Percentiles rank a stretch among this genome's conserved stretches.
Evolutionary conservation across 1,140 invertebrate species (phyloP).

Genomic region (Temnothorax curvispinosus): DNA sequence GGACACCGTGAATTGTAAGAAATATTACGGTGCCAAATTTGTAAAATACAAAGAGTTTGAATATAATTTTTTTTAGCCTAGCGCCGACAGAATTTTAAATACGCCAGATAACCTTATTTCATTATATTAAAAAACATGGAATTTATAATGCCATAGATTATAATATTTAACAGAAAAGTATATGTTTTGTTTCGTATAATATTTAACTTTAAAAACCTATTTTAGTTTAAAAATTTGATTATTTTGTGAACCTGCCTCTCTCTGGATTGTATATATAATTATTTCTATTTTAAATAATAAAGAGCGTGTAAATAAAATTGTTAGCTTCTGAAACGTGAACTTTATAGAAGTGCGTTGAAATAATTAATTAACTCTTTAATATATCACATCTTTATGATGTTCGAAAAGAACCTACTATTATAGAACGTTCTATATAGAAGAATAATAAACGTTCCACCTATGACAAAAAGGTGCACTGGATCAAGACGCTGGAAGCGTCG

Average conservation of each 20-base stretch:
- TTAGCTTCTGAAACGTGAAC: background rate
- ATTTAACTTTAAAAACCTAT: background rate
- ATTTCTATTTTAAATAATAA: background rate
- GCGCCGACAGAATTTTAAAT: background rate
- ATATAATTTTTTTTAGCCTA: background rate
- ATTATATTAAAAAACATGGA: background rate
- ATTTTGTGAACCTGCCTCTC: background rate
- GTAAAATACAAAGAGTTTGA: background rate
- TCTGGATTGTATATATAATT: background rate
- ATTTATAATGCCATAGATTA: background rate
- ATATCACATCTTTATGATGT: background rate
- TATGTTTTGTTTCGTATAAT: background rate
- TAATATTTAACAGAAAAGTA: background rate
- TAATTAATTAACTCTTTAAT: constrained; percentile 15
- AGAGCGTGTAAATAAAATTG: background rate
- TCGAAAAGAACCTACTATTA: background rate
- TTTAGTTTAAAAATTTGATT: background rate
- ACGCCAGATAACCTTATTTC: background rate
- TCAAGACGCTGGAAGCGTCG: constrained; percentile 22
- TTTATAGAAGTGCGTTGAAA: background rate
- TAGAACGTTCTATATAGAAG: background rate
- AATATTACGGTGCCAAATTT: background rate
- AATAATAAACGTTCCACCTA: background rate
- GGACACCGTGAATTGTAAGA: background rate
- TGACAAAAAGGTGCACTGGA: background rate